Conservation (phyloP, 1,140 invertebrate species). For the Melitaea cinxia region DNA sequence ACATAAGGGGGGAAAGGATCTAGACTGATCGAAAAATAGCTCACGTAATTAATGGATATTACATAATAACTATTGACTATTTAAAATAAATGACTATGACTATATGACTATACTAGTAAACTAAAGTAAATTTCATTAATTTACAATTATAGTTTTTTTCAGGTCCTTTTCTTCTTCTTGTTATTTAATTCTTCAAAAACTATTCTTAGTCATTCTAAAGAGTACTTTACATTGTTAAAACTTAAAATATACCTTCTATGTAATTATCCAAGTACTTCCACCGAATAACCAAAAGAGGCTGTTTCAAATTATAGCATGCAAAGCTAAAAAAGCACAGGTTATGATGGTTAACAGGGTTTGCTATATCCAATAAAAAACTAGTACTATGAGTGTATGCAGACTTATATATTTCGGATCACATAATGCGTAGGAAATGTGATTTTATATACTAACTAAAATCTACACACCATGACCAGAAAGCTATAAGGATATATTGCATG, state of each 20-base stretch:
- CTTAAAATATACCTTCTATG: slow-evolving; percentile 20
- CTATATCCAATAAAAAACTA: slow-evolving; percentile 10
- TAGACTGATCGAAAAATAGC: too few relatives aligned
- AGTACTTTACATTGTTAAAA: not conserved
- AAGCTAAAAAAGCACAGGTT: slow-evolving; percentile 49
- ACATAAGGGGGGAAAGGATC: too few relatives aligned
- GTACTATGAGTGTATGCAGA: not conserved
- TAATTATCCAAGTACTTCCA: slow-evolving; percentile 35
- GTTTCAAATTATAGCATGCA: slow-evolving; percentile 76
- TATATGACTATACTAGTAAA: too few relatives aligned
- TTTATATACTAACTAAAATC: not conserved
- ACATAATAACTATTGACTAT: too few relatives aligned
- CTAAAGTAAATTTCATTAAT: too few relatives aligned
- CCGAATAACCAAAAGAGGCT: slow-evolving; percentile 77
- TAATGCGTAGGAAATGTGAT: not conserved
- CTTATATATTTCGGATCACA: not conserved
- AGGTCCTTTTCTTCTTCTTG: too few relatives aligned
- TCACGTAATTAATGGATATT: too few relatives aligned
- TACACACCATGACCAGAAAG: not conserved
- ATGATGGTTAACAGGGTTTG: slow-evolving; percentile 9
- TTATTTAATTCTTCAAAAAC: too few relatives aligned
- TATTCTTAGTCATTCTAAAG: not conserved
- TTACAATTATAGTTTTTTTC: too few relatives aligned
- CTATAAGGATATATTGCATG: slow-evolving; percentile 9
- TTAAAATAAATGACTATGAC: too few relatives aligned